Percentiles rank a stretch among this genome's conserved stretches.
phyloP scores from a whole-genome alignment of 1,140 invertebrate species.

The Bombus turneri region DNA sequence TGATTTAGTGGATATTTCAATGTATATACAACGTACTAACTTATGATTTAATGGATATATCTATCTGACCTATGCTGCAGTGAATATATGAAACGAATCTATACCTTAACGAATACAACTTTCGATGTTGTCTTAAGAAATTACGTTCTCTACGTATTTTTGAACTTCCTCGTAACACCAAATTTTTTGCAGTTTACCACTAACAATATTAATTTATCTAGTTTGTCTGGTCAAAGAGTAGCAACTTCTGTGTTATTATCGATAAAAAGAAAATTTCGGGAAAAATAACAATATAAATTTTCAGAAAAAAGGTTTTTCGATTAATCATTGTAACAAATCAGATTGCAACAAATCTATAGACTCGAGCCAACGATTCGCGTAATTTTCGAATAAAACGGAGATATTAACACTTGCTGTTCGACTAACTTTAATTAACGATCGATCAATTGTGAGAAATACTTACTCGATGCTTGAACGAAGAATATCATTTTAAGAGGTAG shows the following conservation, averaged over 20 bases:
- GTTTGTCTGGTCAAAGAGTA: too few species aligned
- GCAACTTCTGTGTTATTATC: too few species aligned
- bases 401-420: too few species aligned
- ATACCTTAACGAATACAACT: not conserved
- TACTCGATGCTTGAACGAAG: conserved; percentile 90
- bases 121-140: not conserved
- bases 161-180: not conserved
- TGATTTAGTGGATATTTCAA: not conserved
- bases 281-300: not conserved
- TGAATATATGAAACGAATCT: too few species aligned
- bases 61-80: too few species aligned
- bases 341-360: not conserved
- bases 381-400: not conserved
- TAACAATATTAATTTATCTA: too few species aligned
- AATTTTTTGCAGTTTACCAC: too few species aligned
- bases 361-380: too few species aligned
- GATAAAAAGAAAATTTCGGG: too few species aligned
- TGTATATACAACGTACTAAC: too few species aligned
- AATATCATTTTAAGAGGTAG: conserved; percentile 89
- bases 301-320: not conserved
- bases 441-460: conserved; percentile 74
- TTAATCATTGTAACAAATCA: not conserved
- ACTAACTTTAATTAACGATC: not conserved
- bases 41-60: too few species aligned
- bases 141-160: not conserved